Base-by-base conservation (phyloP, 2,888 invertebrate genomes). In the Lasioglossum pauxillum region DNA sequence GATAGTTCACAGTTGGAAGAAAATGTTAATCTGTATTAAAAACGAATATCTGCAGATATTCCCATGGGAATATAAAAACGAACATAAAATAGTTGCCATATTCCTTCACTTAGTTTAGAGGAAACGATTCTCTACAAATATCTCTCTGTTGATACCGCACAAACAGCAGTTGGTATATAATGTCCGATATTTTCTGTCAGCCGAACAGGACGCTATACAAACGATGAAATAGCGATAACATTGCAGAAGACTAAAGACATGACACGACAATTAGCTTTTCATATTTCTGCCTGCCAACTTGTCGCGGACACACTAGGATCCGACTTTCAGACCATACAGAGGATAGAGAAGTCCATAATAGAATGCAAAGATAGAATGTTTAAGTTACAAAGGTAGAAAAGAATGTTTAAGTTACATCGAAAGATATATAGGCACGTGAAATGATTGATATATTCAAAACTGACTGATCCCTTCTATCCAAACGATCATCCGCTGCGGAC, bases 211-310 rank as follows among this genome's bases (percentile, higher is more conserved):
- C 94, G 97, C 97, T 78, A 96, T 97, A 31, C 97, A 97, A 92
- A 96, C 97, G 72, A 97, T 99, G 96, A 97, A 97, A 79, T 96
- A 0, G 96, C 98, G n/a, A 98, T 98, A 41, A 98, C 98, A 94
- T 95, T 99, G 74, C 97, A 98, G 90, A 97, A 97, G 90, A 96
- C 98, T 1, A 97, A 98, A 69, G 96, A 97, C n/a, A 97, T 97
- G 73, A 99, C 99, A 92, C 97, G 97, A 90, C 97, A 98, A 91
- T 96, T 99, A 74, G 97, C 98, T 64, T 97, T 98, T 91, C 99
- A 99, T 95, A 97, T 99, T 76, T 97, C 98, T 86, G 98, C 98
- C 0, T 98, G 99, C 92, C 99, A 99, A 95, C 97, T 97, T 1
- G 98, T 99, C n/a, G 97, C 98, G 92, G 97, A 97, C 92, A 97